Conservation (phyloP, 2,888 invertebrate genomes). For the Dynastes hyllus region DNA sequence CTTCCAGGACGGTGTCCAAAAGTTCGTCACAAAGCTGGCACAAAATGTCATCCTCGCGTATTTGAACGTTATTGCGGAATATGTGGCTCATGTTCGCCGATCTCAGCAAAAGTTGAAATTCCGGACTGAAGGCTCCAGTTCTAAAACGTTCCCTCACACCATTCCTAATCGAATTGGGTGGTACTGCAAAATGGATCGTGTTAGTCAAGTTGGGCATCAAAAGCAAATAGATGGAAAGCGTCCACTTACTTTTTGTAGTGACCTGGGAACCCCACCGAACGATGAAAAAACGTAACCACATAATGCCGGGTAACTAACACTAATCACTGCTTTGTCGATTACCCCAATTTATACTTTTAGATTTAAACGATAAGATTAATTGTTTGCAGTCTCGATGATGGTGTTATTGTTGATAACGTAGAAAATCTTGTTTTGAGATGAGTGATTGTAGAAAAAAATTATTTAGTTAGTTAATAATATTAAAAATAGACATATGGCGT, state of each 20-base stretch:
- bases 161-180: conserved; percentile 22
- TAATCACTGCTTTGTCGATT: neutral
- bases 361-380: conserved; percentile 28
- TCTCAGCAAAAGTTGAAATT: conserved; percentile 32
- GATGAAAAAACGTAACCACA: neutral
- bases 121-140: conserved; percentile 12
- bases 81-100: conserved; percentile 32
- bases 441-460: neutral
- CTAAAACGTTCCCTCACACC: conserved; percentile 38
- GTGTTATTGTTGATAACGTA: conserved; percentile 1
- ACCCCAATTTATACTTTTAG: conserved; percentile 27
- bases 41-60: conserved; percentile 59
- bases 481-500: conserved; percentile 10
- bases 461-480: neutral
- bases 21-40: conserved; percentile 73
- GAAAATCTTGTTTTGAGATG: neutral
- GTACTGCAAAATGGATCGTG: neutral
- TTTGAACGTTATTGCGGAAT: conserved; percentile 28
- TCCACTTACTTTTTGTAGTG: conserved; percentile 2
- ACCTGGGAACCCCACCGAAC: too few species aligned
- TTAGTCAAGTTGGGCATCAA: neutral
- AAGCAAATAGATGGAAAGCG: neutral
- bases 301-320: neutral
- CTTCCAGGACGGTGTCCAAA: conserved; percentile 68
- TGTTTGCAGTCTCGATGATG: neutral